A percentile compares a stretch with the other conserved stretches of the same genome.
phyloP scores from a whole-genome alignment of 1,140 invertebrate genomes.

The Zaprionus ornatus region DNA sequence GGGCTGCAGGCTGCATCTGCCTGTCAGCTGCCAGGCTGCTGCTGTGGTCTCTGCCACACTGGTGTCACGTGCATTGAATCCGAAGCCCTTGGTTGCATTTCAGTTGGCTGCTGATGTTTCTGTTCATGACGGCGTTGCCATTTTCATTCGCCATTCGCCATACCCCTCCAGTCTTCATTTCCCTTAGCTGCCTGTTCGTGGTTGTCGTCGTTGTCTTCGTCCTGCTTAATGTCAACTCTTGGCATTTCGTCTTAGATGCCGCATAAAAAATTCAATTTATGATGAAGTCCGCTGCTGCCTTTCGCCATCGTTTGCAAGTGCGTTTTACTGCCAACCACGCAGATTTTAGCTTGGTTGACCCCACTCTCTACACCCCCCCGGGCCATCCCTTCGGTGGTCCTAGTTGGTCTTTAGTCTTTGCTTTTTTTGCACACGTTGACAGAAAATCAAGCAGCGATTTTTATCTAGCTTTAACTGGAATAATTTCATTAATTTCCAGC shows the following conservation, averaged over 20 bases:
- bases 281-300: slow-evolving; percentile 54
- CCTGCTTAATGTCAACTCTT: slow-evolving; percentile 78
- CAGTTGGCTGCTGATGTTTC: slow-evolving; percentile 51
- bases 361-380: neutral
- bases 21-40: slow-evolving; percentile 10
- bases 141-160: slow-evolving; percentile 26
- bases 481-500: slow-evolving; percentile 55
- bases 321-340: slow-evolving; percentile 64
- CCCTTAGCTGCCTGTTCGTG: neutral
- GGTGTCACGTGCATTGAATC: slow-evolving; percentile 72
- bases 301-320: slow-evolving; percentile 10
- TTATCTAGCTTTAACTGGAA: slow-evolving; percentile 39
- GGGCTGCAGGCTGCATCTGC: slow-evolving; percentile 37
- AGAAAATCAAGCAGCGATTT: slow-evolving; percentile 20
- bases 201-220: slow-evolving; percentile 24
- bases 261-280: slow-evolving; percentile 78
- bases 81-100: slow-evolving; percentile 66
- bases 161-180: neutral
- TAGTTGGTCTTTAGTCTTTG: slow-evolving; percentile 11
- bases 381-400: neutral
- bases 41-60: slow-evolving; percentile 59
- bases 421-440: slow-evolving; percentile 2
- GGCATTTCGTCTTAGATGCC: slow-evolving; percentile 71
- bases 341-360: slow-evolving; percentile 43
- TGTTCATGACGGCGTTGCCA: slow-evolving; percentile 33